Percentiles rank a stretch among this genome's conserved stretches.
Conservation (phyloP, 1,140 invertebrate genomes). For the Acromyrmex charruanus region DNA sequence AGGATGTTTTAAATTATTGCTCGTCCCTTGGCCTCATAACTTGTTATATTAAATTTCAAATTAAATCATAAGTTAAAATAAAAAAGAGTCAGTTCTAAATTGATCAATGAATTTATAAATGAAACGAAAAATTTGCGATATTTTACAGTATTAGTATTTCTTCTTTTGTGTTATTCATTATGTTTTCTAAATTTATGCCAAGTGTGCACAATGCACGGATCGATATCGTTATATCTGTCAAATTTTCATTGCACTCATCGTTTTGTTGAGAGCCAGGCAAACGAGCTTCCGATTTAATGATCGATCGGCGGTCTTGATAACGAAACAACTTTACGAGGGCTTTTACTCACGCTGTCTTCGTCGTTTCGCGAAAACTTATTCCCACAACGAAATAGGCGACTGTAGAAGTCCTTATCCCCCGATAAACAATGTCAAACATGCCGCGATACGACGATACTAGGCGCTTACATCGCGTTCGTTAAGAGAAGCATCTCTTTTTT, state of each 20-base stretch:
- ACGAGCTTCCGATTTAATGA: conserved; percentile 36
- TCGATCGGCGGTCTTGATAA: conserved; percentile 38
- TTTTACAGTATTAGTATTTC: background rate
- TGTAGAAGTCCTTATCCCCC: conserved; percentile 46
- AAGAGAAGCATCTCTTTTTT: conserved; percentile 49
- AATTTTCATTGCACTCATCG: conserved; percentile 22
- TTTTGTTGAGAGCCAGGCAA: background rate
- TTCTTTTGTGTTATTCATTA: too few relatives aligned
- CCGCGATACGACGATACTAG: conserved; percentile 45
- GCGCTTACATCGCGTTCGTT: conserved; percentile 70
- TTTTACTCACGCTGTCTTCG: conserved; percentile 54
- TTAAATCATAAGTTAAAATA: background rate
- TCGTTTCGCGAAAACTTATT: conserved; percentile 46
- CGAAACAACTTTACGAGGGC: conserved; percentile 35
- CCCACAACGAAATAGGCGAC: conserved; percentile 24
- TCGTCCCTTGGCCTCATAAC: too few relatives aligned
- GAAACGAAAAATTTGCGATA: background rate
- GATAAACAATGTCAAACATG: conserved; percentile 76
- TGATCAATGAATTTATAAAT: background rate
- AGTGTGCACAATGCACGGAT: background rate
- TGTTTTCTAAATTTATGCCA: background rate
- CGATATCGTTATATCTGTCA: conserved; percentile 11
- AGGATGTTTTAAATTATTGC: too few relatives aligned
- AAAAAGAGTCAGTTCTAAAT: background rate
- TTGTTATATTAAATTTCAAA: too few relatives aligned